phyloP scores from a whole-genome alignment of 2,797 vertebrate species.

The Crenuchus spilurus region DNA sequence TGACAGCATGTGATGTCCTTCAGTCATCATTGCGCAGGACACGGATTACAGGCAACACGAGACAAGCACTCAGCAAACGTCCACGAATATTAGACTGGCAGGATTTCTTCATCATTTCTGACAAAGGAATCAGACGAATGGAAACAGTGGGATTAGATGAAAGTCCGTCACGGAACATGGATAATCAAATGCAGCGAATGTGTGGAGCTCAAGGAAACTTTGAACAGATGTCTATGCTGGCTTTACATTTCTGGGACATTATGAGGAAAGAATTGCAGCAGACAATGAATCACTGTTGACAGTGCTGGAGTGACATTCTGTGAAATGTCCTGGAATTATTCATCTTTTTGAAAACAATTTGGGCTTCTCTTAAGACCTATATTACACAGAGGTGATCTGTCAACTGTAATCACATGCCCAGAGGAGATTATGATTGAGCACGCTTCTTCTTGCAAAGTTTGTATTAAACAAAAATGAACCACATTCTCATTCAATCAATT shows the following conservation, averaged over 20 bases:
- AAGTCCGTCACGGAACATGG: conserved; percentile 1
- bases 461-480: too few species aligned
- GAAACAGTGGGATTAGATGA: conserved; percentile 31
- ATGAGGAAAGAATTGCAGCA: not conserved
- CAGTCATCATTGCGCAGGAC: conserved; percentile 46
- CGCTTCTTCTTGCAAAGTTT: not conserved
- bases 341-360: not conserved
- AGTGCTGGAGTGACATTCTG: not conserved
- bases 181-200: conserved; percentile 1
- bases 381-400: too few species aligned
- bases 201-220: conserved; percentile 10
- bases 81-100: conserved; percentile 20
- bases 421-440: not conserved
- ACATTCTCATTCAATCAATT: too few species aligned
- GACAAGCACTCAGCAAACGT: conserved; percentile 23
- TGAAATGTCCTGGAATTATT: conserved; percentile 3
- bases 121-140: conserved; percentile 40
- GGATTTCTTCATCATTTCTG: conserved; percentile 33
- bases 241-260: not conserved
- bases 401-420: too few species aligned
- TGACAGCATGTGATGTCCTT: conserved; percentile 49
- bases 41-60: conserved; percentile 20
- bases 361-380: too few species aligned
- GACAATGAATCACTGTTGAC: not conserved
- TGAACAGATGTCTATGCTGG: not conserved